A percentile compares a stretch with the other conserved stretches of the same genome.
These are phyloP conservation scores for Rissa tridactyla DNA, from an alignment of 2,113 vertebrate species.

Conservation along the genomic window DNA sequence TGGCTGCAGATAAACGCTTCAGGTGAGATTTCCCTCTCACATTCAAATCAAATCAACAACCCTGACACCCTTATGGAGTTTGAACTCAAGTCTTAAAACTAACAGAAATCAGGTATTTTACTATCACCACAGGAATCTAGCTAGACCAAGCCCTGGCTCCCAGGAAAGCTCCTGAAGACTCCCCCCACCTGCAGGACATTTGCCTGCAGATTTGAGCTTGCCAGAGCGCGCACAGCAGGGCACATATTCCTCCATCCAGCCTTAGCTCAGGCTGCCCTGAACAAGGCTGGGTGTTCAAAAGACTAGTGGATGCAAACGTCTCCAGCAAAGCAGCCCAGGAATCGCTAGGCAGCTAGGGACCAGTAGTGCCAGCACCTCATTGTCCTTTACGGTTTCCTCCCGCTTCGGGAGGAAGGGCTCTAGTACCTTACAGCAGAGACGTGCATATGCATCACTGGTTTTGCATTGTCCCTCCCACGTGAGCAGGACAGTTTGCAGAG, in stretches of 20 bases:
- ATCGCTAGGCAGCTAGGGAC: background rate
- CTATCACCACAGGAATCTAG: background rate
- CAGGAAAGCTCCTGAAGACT: background rate
- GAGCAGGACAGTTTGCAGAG: background rate
- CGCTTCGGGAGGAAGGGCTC: background rate
- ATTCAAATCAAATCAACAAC: background rate
- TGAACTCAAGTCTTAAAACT: background rate
- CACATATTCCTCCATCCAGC: background rate
- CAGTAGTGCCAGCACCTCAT: background rate
- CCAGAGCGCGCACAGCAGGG: background rate
- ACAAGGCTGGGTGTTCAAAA: background rate
- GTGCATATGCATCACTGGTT: background rate
- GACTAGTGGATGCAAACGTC: rapidly evolving
- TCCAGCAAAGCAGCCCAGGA: background rate
- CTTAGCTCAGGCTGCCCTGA: background rate
- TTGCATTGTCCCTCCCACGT: background rate
- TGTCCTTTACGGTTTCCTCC: background rate
- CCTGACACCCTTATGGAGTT: background rate
- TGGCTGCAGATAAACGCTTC: background rate
- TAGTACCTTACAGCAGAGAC: background rate
- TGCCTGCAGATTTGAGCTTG: background rate
- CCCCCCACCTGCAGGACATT: background rate
- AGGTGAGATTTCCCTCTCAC: background rate
- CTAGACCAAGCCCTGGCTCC: background rate
- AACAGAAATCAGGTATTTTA: background rate